A percentile compares a stretch with the other conserved stretches of the same genome.
These are phyloP conservation scores for Galagoides demidoff DNA, from an alignment of 2,797 vertebrate species.

Conservation along the genomic window DNA sequence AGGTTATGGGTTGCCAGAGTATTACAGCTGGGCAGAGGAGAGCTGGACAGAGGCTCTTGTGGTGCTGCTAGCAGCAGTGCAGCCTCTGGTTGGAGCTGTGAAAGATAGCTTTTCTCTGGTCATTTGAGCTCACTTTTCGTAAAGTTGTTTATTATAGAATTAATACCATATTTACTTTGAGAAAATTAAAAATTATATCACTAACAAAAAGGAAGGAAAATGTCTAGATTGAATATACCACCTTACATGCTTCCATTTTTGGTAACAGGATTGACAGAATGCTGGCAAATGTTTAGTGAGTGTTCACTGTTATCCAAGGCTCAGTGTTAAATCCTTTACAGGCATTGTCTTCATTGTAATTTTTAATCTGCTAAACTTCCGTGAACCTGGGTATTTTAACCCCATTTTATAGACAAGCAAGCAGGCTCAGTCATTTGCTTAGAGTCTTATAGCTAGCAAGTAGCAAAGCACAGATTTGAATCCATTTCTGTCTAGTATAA, in stretches of 20 bases:
- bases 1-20: neutral
- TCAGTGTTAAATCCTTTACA: neutral
- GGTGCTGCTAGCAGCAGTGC: neutral
- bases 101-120: neutral
- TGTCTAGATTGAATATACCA: neutral
- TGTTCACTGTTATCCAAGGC: neutral
- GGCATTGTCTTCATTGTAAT: neutral
- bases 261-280: neutral
- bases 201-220: neutral
- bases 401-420: neutral
- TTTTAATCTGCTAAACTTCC: neutral
- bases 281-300: neutral
- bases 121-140: neutral
- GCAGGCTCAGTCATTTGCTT: neutral
- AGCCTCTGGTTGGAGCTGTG: neutral
- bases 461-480: conserved; percentile 18
- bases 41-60: neutral
- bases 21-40: neutral
- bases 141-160: neutral
- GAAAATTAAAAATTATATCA: neutral
- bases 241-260: neutral
- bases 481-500: neutral
- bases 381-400: neutral
- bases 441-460: neutral
- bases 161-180: neutral